phyloP scores from a whole-genome alignment of 2,888 invertebrate genomes.

The Dynastes grantii region DNA sequence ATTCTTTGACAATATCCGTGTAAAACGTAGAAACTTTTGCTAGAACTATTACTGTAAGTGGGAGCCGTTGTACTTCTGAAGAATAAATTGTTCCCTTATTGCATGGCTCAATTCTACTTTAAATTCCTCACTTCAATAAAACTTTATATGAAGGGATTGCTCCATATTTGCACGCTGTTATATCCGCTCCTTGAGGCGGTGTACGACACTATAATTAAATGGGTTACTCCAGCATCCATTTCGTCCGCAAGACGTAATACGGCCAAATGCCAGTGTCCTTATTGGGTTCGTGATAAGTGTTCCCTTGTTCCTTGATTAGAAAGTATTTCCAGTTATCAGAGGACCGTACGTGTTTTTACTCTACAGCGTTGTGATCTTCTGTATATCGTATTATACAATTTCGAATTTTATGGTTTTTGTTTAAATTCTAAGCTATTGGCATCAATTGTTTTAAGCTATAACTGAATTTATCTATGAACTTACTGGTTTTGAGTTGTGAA shows the following conservation, averaged over 20 bases:
- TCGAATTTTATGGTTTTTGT: too few relatives aligned
- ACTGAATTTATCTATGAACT: too few relatives aligned
- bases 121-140: conserved; percentile 34
- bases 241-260: conserved; percentile 47
- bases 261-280: conserved; percentile 46
- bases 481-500: too few relatives aligned
- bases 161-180: conserved; percentile 26
- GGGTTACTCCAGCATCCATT: conserved; percentile 34
- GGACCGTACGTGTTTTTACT: not conserved
- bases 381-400: too few relatives aligned
- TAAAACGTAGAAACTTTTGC: not conserved
- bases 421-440: too few relatives aligned
- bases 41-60: not conserved
- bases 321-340: conserved; percentile 1
- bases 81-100: conserved; percentile 12
- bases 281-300: conserved; percentile 50
- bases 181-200: conserved; percentile 8
- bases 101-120: not conserved
- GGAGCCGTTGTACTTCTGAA: not conserved
- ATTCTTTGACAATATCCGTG: conserved; percentile 10
- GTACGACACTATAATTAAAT: conserved; percentile 42
- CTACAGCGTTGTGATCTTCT: too few relatives aligned
- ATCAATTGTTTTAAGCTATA: too few relatives aligned
- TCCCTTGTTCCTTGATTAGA: conserved; percentile 48
- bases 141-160: conserved; percentile 30